These are phyloP conservation scores for Pedetes capensis DNA, from an alignment of 2,113 vertebrate species.

Conservation along the genomic window DNA sequence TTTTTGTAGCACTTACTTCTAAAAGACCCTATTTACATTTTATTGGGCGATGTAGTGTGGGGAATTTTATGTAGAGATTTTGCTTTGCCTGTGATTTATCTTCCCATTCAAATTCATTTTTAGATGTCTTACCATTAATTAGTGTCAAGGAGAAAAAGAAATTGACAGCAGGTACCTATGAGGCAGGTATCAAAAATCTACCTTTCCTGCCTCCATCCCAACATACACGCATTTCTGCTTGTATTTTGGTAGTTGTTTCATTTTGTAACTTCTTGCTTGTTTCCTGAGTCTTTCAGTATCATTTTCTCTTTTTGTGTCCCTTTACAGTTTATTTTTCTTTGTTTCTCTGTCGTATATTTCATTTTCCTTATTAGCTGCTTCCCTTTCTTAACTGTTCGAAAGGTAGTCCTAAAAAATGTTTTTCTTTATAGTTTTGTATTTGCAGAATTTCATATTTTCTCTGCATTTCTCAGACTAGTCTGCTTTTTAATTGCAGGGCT, in stretches of 20 bases:
- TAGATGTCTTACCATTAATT: conserved; percentile 2
- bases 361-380: background rate
- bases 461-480: conserved; percentile 14
- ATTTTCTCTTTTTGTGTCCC: background rate
- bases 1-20: background rate
- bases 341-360: background rate
- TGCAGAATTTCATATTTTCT: background rate
- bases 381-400: background rate
- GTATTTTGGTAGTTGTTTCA: background rate
- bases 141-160: background rate
- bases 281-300: background rate
- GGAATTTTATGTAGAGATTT: background rate
- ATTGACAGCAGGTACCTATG: background rate
- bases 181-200: background rate
- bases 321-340: background rate
- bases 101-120: background rate
- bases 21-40: conserved; percentile 10
- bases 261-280: background rate
- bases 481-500: background rate
- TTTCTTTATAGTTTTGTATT: conserved; percentile 19
- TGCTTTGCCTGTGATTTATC: background rate
- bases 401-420: background rate
- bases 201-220: too few relatives aligned
- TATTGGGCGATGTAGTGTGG: background rate
- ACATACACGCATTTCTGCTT: background rate